Evolutionary conservation across 1,140 invertebrate species (phyloP).

Genomic region (Diprion similis): DNA sequence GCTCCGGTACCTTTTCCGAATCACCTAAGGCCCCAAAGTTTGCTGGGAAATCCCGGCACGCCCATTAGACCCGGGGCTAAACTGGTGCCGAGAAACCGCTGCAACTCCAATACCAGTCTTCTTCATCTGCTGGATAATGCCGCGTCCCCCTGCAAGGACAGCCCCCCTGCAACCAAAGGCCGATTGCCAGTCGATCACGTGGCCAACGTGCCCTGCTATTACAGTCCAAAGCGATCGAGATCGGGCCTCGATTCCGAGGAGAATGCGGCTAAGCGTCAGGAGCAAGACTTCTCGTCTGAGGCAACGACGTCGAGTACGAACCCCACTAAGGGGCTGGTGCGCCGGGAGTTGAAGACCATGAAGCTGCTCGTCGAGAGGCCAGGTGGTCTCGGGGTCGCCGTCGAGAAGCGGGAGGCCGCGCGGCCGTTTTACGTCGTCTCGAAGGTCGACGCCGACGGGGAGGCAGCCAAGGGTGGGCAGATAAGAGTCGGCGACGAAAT

Average conservation of each 20-base stretch:
- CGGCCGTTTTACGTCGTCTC: conserved; percentile 52
- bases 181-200: neutral
- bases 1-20: conserved; percentile 10
- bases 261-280: conserved; percentile 10
- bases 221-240: conserved; percentile 47
- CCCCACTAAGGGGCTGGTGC: conserved; percentile 31
- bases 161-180: conserved; percentile 46
- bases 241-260: conserved; percentile 37
- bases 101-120: conserved; percentile 20
- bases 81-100: conserved; percentile 10
- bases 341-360: conserved; percentile 48
- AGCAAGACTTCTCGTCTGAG: conserved; percentile 33
- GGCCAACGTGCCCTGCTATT: conserved; percentile 31
- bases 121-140: conserved; percentile 49
- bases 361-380: conserved; percentile 38
- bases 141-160: conserved; percentile 53
- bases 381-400: conserved; percentile 43
- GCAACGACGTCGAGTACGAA: conserved; percentile 14
- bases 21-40: conserved; percentile 14
- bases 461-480: conserved; percentile 44
- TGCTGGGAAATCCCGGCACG: neutral
- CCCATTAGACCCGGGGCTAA: conserved; percentile 11
- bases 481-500: conserved; percentile 71
- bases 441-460: conserved; percentile 44
- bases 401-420: conserved; percentile 47